phyloP scores from a whole-genome alignment of 1,140 invertebrate species.

The Meloidogyne floridensis region DNA sequence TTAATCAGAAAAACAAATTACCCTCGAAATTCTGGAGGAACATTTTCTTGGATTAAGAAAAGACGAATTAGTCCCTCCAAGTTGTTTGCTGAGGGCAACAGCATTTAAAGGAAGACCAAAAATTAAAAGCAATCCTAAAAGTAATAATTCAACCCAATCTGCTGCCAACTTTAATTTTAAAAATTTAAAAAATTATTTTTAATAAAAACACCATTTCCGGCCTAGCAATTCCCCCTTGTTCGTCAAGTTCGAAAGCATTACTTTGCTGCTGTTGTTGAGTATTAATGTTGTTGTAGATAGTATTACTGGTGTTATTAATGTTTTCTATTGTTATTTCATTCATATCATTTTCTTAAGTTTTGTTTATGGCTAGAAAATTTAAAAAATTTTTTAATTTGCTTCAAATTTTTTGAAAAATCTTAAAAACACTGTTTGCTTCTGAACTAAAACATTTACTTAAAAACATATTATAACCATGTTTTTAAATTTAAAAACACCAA shows the following conservation, averaged over 20 bases:
- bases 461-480: too few relatives aligned
- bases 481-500: too few relatives aligned
- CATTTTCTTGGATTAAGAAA: conserved; percentile 33
- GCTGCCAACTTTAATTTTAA: conserved; percentile 29
- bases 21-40: conserved; percentile 22
- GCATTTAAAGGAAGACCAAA: conserved; percentile 44
- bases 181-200: neutral
- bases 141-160: conserved; percentile 48
- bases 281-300: neutral
- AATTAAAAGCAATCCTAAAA: conserved; percentile 38
- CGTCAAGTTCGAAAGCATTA: conserved; percentile 27
- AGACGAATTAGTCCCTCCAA: conserved; percentile 9
- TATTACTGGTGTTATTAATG: neutral
- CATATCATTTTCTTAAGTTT: conserved; percentile 2
- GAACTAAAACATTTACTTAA: too few relatives aligned
- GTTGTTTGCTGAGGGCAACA: conserved; percentile 40
- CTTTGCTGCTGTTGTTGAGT: neutral
- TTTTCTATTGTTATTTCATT: conserved; percentile 11
- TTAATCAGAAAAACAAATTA: neutral
- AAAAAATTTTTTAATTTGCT: neutral
- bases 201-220: conserved; percentile 21
- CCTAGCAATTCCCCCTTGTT: conserved; percentile 15
- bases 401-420: neutral
- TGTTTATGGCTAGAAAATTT: neutral
- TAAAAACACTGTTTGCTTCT: too few relatives aligned